These are phyloP conservation scores for Cuculus canorus DNA, from an alignment of 2,797 vertebrate species.

Conservation along the genomic window DNA sequence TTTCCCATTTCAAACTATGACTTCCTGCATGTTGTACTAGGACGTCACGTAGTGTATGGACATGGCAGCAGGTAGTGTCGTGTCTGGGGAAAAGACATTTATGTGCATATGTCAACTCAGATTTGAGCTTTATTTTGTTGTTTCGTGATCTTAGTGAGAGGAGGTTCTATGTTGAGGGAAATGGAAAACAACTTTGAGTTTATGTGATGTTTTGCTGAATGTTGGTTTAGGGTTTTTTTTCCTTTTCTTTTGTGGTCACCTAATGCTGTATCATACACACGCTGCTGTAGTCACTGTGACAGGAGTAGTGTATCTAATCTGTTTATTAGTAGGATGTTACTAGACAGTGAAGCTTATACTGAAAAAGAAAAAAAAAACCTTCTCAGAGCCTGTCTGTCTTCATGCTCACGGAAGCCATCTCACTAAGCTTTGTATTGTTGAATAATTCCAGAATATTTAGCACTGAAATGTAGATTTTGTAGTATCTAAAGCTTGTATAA, in stretches of 20 bases:
- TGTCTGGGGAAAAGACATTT: neutral
- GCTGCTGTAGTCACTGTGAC: neutral
- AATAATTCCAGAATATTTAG: constrained; percentile 3
- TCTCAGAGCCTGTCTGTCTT: neutral
- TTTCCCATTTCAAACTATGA: neutral
- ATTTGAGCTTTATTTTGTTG: neutral
- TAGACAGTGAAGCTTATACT: neutral
- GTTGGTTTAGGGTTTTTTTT: neutral
- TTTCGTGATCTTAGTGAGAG: neutral
- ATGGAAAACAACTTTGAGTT: neutral
- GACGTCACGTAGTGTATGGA: neutral
- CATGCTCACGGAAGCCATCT: neutral
- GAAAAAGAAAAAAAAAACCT: neutral
- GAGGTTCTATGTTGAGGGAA: neutral
- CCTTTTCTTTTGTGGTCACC: neutral
- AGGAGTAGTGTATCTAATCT: neutral
- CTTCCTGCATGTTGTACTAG: neutral
- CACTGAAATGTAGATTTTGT: neutral
- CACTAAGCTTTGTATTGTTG: neutral
- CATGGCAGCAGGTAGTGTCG: neutral
- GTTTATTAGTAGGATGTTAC: neutral
- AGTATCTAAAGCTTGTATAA: neutral
- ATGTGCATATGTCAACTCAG: neutral
- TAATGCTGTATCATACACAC: neutral
- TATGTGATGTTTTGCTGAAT: neutral